These are phyloP conservation scores for Caretta caretta DNA, from an alignment of 2,113 vertebrate species.

Conservation along the genomic window DNA sequence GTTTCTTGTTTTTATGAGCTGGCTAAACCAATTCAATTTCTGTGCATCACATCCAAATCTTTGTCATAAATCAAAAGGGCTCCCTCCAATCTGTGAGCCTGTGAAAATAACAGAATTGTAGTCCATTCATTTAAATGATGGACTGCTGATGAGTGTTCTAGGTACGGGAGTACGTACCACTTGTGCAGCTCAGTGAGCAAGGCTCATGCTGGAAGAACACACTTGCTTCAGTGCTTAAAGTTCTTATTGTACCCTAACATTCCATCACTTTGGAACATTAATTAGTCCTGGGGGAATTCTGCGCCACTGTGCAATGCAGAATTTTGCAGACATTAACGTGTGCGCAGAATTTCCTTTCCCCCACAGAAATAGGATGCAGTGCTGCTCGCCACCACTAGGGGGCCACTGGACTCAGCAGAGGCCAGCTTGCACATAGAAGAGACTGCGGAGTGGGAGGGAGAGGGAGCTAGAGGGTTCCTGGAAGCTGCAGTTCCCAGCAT, in stretches of 20 bases:
- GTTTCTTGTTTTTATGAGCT: conserved; percentile 2
- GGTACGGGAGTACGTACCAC: neutral
- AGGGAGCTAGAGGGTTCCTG: too few species aligned
- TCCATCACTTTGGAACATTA: neutral
- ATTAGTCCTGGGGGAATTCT: too few species aligned
- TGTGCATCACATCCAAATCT: neutral
- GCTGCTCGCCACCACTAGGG: too few species aligned
- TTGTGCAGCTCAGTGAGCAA: neutral
- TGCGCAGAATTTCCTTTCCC: too few species aligned
- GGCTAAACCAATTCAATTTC: neutral
- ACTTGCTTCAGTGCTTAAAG: neutral
- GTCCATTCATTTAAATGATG: neutral
- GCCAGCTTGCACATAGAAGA: too few species aligned
- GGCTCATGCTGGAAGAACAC: neutral
- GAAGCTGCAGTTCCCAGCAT: too few species aligned
- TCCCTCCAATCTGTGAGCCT: neutral
- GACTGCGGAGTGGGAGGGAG: too few species aligned
- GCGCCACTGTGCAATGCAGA: too few species aligned
- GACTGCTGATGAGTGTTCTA: neutral
- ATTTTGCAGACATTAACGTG: too few species aligned
- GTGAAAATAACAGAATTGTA: neutral
- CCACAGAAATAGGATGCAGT: too few species aligned
- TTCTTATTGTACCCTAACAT: neutral
- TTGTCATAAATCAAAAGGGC: neutral
- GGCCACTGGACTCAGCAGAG: too few species aligned